Percentiles rank a stretch among this genome's conserved stretches.
phyloP scores from a whole-genome alignment of 2,113 vertebrate species.

The Corvus moneduloides region DNA sequence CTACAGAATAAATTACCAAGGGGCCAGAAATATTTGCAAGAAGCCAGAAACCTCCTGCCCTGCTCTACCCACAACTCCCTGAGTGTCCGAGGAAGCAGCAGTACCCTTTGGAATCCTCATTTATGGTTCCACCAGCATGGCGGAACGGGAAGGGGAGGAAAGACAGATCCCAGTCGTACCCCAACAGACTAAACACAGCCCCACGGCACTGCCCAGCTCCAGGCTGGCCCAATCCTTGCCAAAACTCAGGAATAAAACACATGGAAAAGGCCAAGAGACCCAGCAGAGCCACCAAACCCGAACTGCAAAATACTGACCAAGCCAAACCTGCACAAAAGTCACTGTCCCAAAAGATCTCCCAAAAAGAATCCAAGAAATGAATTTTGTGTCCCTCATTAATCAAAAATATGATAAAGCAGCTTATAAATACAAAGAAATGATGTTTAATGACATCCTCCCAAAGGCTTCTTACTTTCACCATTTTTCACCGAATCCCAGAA shows the following conservation, averaged over 20 bases:
- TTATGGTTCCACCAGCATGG: constrained; percentile 13
- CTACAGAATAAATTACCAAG: background rate
- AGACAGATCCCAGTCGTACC: background rate
- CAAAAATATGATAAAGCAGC: background rate
- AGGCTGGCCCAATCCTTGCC: background rate
- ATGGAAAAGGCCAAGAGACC: background rate
- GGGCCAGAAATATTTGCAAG: constrained; percentile 15
- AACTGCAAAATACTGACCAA: background rate
- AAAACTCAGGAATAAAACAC: background rate
- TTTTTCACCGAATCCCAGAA: background rate
- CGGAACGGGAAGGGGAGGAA: constrained; percentile 3
- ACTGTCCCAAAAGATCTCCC: background rate
- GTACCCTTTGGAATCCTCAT: background rate
- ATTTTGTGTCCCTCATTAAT: background rate
- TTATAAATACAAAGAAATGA: background rate
- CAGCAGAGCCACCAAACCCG: background rate
- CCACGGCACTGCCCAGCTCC: background rate
- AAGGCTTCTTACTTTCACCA: background rate
- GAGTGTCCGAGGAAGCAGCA: background rate
- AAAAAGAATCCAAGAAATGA: too few species aligned
- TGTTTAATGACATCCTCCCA: background rate
- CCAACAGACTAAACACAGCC: constrained; percentile 57
- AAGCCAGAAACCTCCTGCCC: constrained; percentile 22
- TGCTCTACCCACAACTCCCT: background rate
- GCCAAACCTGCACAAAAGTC: background rate